Conservation (phyloP, 1,140 invertebrate genomes). For the Trypoxylus dichotomus region DNA sequence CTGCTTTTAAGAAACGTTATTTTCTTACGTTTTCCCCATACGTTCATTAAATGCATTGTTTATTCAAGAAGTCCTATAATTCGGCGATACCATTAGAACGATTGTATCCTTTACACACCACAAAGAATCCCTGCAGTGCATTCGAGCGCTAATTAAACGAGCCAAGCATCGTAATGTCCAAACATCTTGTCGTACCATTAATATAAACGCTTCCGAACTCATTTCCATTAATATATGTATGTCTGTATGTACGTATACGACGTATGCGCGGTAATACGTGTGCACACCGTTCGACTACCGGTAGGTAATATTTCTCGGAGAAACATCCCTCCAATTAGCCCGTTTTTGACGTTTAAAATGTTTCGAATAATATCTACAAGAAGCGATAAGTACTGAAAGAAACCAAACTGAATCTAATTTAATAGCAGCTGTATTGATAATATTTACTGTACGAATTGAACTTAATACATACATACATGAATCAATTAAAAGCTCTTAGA, state of each 20-base stretch:
- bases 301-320: not conserved
- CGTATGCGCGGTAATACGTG: too few species aligned
- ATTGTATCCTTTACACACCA: too few species aligned
- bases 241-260: not conserved
- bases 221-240: not conserved
- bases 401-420: not conserved
- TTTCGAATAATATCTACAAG: not conserved
- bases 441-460: too few species aligned
- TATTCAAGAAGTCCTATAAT: too few species aligned
- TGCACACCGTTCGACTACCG: not conserved
- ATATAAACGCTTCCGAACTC: not conserved
- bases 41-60: too few species aligned
- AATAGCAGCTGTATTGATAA: not conserved
- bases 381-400: not conserved
- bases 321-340: not conserved
- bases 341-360: not conserved
- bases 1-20: too few species aligned
- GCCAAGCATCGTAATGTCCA: not conserved
- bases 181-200: not conserved
- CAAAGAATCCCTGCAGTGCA: too few species aligned
- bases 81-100: too few species aligned
- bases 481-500: too few species aligned
- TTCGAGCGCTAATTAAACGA: too few species aligned
- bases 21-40: too few species aligned
- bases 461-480: too few species aligned